phyloP scores from a whole-genome alignment of 2,113 vertebrate genomes.

The Amblyopsis rosae region DNA sequence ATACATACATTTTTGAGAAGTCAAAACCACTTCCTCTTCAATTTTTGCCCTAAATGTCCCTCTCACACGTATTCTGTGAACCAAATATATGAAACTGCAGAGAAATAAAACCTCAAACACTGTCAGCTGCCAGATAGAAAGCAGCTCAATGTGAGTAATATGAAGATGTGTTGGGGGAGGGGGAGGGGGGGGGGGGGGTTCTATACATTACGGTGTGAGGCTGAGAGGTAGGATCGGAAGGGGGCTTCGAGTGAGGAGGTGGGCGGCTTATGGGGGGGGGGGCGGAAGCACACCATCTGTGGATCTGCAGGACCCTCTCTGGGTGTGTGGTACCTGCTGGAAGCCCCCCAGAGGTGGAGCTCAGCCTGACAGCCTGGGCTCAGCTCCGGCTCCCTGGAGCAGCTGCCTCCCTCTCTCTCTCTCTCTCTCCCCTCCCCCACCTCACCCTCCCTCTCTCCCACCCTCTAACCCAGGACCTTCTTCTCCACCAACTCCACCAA shows the following conservation, averaged over 20 bases:
- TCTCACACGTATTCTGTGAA: constrained; percentile 67
- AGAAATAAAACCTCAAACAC: constrained; percentile 35
- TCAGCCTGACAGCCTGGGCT: constrained; percentile 69
- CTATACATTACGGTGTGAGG: background rate
- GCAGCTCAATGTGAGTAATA: constrained; percentile 8
- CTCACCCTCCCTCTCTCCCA: background rate
- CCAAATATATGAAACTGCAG: constrained; percentile 63
- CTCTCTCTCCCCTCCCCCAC: constrained; percentile 48
- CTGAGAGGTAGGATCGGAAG: background rate
- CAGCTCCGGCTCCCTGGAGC: constrained; percentile 61
- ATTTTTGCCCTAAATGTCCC: constrained; percentile 73
- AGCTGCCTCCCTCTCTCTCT: constrained; percentile 51
- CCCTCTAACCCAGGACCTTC: constrained; percentile 64
- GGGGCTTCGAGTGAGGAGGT: background rate
- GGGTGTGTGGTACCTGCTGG: constrained; percentile 66
- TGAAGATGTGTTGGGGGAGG: background rate
- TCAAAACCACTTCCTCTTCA: constrained; percentile 78
- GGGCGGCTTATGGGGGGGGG: constrained; percentile 15
- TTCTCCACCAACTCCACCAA: constrained; percentile 68
- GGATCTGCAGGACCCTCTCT: constrained; percentile 45
- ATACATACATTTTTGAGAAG: constrained; percentile 63
- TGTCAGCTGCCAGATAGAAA: constrained; percentile 29
- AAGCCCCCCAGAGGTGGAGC: constrained; percentile 72
- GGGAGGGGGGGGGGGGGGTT: background rate
- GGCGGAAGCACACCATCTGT: constrained; percentile 68